A percentile compares a stretch with the other conserved stretches of the same genome.
These are phyloP conservation scores for Cranoglanis bouderius DNA, from an alignment of 2,113 vertebrate genomes.

Conservation along the genomic window DNA sequence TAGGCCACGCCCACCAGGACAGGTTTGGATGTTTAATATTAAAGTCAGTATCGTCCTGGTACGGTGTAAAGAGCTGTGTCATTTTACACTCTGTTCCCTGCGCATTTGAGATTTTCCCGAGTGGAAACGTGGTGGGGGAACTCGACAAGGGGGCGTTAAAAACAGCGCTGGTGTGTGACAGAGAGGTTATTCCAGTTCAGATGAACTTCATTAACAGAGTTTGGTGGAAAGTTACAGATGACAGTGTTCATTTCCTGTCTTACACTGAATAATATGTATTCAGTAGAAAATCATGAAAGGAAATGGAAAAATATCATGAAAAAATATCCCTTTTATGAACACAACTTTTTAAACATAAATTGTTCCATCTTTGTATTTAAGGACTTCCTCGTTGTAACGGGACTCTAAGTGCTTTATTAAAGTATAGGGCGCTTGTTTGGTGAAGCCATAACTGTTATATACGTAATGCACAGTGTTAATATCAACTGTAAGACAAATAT, in stretches of 20 bases:
- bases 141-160: background rate
- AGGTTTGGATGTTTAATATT: background rate
- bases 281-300: constrained; percentile 1
- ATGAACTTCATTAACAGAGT: background rate
- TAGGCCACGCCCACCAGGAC: background rate
- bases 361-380: background rate
- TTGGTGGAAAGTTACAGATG: background rate
- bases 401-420: background rate
- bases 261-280: background rate
- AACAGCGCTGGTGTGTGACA: background rate
- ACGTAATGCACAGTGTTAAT: background rate
- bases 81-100: background rate
- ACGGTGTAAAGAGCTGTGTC: background rate
- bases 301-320: background rate
- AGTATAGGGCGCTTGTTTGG: background rate
- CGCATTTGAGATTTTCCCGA: background rate
- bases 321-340: too few species aligned
- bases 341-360: background rate
- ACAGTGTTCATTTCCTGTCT: constrained; percentile 1
- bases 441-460: background rate
- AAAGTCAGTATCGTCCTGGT: background rate
- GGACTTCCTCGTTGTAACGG: background rate
- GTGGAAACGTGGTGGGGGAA: background rate
- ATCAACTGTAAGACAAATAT: background rate
- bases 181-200: background rate